These are phyloP conservation scores for Mugil cephalus DNA, from an alignment of 2,113 vertebrate species.

Conservation along the genomic window DNA sequence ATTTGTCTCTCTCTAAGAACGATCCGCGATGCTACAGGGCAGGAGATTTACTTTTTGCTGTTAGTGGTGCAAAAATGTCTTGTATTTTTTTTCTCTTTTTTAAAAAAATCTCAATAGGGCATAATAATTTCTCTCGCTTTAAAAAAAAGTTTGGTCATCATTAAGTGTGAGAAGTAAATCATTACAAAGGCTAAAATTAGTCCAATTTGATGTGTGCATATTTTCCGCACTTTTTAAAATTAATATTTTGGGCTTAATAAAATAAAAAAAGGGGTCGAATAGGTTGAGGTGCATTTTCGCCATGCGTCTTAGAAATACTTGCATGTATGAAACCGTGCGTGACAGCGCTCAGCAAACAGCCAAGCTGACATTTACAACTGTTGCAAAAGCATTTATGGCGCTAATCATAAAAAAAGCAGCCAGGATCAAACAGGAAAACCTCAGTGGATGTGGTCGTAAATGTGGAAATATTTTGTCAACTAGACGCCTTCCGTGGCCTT, in stretches of 20 bases:
- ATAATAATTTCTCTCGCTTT: no score
- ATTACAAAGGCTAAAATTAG: background rate
- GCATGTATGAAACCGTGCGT: constrained; percentile 35
- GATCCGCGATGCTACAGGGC: background rate
- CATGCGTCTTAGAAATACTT: constrained; percentile 17
- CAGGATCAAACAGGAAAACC: constrained; percentile 65
- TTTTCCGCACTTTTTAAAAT: background rate
- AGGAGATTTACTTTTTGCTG: background rate
- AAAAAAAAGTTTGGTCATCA: background rate
- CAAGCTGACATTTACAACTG: constrained; percentile 63
- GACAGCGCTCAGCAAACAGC: constrained; percentile 49
- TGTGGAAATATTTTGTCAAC: constrained; percentile 65
- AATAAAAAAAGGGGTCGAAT: no score
- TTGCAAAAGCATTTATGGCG: constrained; percentile 66
- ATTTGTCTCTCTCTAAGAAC: constrained; percentile 43
- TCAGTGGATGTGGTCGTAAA: constrained; percentile 60
- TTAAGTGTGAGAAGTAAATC: background rate
- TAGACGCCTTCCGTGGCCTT: constrained; percentile 50
- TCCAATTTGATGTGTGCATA: background rate
- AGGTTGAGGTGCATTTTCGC: background rate
- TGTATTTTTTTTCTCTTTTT: no score
- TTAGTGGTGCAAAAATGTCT: background rate
- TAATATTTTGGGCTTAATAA: background rate
- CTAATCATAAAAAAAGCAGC: constrained; percentile 62
- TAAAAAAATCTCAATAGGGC: background rate